Evolutionary conservation across 2,888 invertebrate genomes (phyloP), one percentile per base, ranked within the genome.

Genomic region (Drosophila stalkeri): DNA sequence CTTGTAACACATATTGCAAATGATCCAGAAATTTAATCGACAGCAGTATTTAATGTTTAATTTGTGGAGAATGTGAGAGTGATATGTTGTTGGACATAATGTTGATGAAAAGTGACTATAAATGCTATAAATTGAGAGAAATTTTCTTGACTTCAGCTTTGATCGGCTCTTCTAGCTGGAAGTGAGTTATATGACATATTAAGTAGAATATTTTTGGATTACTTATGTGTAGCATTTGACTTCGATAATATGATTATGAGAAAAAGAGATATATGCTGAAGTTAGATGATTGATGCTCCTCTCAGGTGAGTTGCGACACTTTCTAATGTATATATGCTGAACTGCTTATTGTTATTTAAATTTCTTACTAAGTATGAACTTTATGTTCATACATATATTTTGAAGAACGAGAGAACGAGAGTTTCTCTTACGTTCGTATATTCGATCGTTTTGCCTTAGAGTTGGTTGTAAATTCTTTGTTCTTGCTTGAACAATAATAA

Each of bases 21-120:
- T 49, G 33, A 66, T 68, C 55, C 55, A 46, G 27, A 46, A 46
- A 67, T 20, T 49, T 20, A 67, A 68, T 69, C 56, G 46, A n/a
- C 31, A 60, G 49, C 33, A 5, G 27, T 6, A 18, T 11, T 37
- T 2, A 46, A n/a, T 52, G 52, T 12, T 23, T 54, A 2, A 54
- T 54, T 39, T 41, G 47, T 18, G 18, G 2, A 27, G 27, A 27
- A 27, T 27, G 27, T 2, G 5, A 5, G 27, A 2, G 18, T 2
- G 3, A 46, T 23, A 46, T 23, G 8, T 46, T 23, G 14, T 8
- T 7, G 18, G 11, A 1, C 16, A 16, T 23, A 20, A 5, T 12
- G 20, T 20, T 6, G 14, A 14, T 46, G 9, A 43, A 46, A 6
- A 44, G 18, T 20, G 20, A 6, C 6, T 1, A 20, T 5, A 6